Evolutionary conservation across 2,113 vertebrate species (phyloP), one percentile per base, ranked within the genome.

Genomic region (Benitochromis conjunctus): DNA sequence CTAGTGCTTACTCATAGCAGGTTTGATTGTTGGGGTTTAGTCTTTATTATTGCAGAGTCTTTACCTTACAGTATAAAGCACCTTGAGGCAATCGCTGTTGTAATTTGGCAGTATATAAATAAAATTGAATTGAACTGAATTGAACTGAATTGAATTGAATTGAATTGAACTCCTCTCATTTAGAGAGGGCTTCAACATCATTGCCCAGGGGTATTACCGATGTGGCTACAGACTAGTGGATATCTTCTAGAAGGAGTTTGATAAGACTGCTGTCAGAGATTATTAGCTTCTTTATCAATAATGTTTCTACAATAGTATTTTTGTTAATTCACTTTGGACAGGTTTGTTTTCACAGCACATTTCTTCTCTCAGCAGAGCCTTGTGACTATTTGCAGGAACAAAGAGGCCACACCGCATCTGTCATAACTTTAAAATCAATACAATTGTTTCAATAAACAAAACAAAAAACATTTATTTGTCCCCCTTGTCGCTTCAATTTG

Each of bases 381-480:
- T 36, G 64, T 84, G 77, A 82, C 36, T n/a, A 48, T 83, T 26
- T 56, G 56, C 31, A 56, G 64, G 54, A 51, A 51, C 26, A 7
- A 86, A 86, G 24, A 84, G 9, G 51, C 13, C 76, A 54, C 38
- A 19, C 7, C 11, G 60, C 69, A 57, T 86, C 69, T 87, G 79
- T 88, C 87, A 85, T 21, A 64, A 54, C 31, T 57, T 64, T 36
- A 56, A 55, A 87, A 38, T 31, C 7, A 66, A 71, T 46, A 80
- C 71, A 21, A 79, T 86, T 85, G 56, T 90, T 82, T 85, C 90
- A 88, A 90, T 92, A 87, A 94, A 88, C 74, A 77, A 90, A 89
- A 86, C 86, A 64, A 89, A 79, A 86, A 83, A 88, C 79, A 38
- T 66, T 43, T 79, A 89, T 93, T 94, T 90, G 82, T 91, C 69